Conservation (phyloP, 2,797 vertebrate genomes). For the Limnodromus scolopaceus region DNA sequence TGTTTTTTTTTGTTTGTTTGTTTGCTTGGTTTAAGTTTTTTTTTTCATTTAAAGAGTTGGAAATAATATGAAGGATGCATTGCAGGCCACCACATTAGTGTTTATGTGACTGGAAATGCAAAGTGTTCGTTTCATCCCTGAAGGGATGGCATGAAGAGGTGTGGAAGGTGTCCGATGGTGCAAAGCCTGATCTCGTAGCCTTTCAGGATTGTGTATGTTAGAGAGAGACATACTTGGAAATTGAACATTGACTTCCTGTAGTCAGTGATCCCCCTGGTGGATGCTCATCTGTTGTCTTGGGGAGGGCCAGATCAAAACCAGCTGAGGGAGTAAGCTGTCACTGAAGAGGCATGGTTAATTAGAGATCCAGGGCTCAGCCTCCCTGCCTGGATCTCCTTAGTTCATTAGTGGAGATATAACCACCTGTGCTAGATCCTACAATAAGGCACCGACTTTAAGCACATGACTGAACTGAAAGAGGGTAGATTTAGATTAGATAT, state of each 20-base stretch:
- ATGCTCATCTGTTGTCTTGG: not conserved
- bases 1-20: not conserved
- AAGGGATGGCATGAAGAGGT: not conserved
- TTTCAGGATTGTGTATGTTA: not conserved
- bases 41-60: not conserved
- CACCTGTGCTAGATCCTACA: not conserved
- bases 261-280: not conserved
- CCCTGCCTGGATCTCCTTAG: not conserved
- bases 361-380: not conserved
- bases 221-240: not conserved
- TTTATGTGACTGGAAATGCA: not conserved
- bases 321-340: not conserved
- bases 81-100: not conserved
- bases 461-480: not conserved
- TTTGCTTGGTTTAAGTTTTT: not conserved
- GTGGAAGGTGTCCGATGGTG: not conserved
- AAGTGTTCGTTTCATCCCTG: rapidly evolving
- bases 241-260: not conserved
- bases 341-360: too few species aligned
- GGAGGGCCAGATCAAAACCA: not conserved
- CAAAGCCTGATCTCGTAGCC: not conserved
- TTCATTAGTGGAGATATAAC: not conserved
- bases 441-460: rapidly evolving
- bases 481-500: too few species aligned
- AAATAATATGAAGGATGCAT: not conserved